phyloP scores from a whole-genome alignment of 2,888 invertebrate genomes.

The Itoplectis maculator region DNA sequence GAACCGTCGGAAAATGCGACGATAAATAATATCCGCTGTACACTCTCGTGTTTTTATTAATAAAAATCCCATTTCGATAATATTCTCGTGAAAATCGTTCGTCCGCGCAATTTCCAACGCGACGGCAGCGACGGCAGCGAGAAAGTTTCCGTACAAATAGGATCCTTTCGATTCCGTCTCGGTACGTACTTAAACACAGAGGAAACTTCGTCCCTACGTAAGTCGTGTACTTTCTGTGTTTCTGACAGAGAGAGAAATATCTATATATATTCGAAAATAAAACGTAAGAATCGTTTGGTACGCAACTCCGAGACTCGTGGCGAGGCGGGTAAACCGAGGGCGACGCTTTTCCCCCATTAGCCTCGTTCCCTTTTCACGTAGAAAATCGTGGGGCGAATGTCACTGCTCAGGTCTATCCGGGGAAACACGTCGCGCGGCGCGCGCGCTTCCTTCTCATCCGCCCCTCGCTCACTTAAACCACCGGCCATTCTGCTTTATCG shows the following conservation, averaged over 20 bases:
- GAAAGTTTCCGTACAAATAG: too few relatives aligned
- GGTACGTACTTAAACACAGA: too few relatives aligned
- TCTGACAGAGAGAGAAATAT: neutral
- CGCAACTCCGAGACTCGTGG: neutral
- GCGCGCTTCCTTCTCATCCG: conserved; percentile 8
- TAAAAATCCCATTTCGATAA: neutral
- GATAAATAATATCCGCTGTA: neutral
- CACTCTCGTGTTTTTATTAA: neutral
- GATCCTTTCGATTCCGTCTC: too few relatives aligned
- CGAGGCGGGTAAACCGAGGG: conserved; percentile 10
- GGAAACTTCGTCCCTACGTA: too few relatives aligned
- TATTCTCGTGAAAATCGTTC: neutral
- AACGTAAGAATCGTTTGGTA: conserved; percentile 4
- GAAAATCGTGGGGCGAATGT: conserved; percentile 48
- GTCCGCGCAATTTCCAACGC: too few relatives aligned
- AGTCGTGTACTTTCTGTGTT: conserved; percentile 7
- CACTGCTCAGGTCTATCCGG: conserved; percentile 23
- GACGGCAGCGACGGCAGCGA: too few relatives aligned
- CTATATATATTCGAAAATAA: conserved; percentile 20
- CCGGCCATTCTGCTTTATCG: conserved; percentile 22
- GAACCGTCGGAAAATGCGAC: neutral
- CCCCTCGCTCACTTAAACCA: conserved; percentile 9
- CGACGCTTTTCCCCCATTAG: conserved; percentile 26
- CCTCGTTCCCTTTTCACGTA: conserved; percentile 19
- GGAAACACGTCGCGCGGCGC: neutral